phyloP scores from a whole-genome alignment of 2,888 invertebrate genomes.

The Hydropsyche betteni region DNA sequence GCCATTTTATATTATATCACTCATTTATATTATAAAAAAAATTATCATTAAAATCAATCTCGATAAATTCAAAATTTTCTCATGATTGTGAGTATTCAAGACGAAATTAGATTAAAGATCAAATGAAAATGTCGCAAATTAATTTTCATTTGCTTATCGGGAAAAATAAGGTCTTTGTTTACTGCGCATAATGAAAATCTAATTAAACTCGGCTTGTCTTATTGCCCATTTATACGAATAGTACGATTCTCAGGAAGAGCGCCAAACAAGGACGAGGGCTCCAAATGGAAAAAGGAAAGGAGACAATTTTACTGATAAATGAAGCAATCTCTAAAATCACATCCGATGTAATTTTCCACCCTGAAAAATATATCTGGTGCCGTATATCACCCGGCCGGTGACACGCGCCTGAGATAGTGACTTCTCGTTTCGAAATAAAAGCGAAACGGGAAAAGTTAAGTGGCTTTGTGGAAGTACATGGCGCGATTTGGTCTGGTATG shows the following conservation, averaged over 20 bases:
- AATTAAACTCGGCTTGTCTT: constrained; percentile 23
- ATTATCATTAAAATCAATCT: no score
- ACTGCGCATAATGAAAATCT: constrained; percentile 28
- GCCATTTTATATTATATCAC: no score
- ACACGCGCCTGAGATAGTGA: constrained; percentile 8
- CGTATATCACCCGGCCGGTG: constrained; percentile 33
- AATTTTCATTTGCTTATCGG: neutral
- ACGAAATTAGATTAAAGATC: constrained; percentile 8
- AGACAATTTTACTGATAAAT: constrained; percentile 51
- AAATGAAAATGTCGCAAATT: neutral
- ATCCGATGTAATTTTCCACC: constrained; percentile 42
- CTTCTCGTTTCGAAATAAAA: constrained; percentile 9
- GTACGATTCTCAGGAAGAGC: neutral
- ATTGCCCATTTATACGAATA: neutral
- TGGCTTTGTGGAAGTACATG: no score
- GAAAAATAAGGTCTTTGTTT: constrained; percentile 10
- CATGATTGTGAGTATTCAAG: neutral
- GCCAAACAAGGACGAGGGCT: neutral
- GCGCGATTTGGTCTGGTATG: no score
- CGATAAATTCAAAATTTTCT: no score
- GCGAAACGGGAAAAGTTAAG: no score
- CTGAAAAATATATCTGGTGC: constrained; percentile 25
- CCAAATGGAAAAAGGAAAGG: constrained; percentile 36
- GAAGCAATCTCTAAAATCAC: constrained; percentile 49
- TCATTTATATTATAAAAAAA: no score